Base-by-base conservation (phyloP, 2,797 vertebrate species). In the Heliangelus exortis region DNA sequence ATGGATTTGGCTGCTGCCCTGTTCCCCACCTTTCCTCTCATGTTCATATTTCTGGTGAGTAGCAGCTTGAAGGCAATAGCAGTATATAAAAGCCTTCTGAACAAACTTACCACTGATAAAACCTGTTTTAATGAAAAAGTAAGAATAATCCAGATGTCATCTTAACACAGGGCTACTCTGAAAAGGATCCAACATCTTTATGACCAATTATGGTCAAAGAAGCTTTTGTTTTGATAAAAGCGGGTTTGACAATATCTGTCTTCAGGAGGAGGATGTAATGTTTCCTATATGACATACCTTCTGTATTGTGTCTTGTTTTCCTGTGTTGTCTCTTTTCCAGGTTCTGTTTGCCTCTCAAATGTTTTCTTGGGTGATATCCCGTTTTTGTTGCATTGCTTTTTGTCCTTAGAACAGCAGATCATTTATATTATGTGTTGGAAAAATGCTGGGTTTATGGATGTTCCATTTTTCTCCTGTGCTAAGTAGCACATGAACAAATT, bases 171-270 rank as follows among this genome's bases (percentile, higher is more conserved):
- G 9, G 65, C 39, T 78, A 77, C 15, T 7, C 61, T 63, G 39
- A 81, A 90, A 87, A 84, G 28, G 21, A 62, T 55, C 7, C 16
- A 62, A 78, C 55, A 58, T 51, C 54, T 80, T 95, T 87, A 66
- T 96, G 92, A 92, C 92, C 82, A 96, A 93, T 86, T 96, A 94
- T 75, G 89, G 94, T 92, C 81, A 96, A 92, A 95, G 85, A 95
- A 92, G 57, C n/a, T 87, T 93, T 92, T 96, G 91, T 95, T 96
- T 96, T 95, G 93, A 85, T 76, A 96, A 72, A 41, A 85, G 67
- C 3, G 7, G 19, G 57, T 93, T 94, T 77, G 90, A 92, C 47
- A 7, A 61, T 80, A 85, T 88, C 79, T 76, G 81, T 92, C 76
- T 92, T 86, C 87, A 95, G 62, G 39, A 78, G 90, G 84, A 92